Evolutionary conservation across 2,888 invertebrate species (phyloP).

Genomic region (Hydroisotoma schaefferi): DNA sequence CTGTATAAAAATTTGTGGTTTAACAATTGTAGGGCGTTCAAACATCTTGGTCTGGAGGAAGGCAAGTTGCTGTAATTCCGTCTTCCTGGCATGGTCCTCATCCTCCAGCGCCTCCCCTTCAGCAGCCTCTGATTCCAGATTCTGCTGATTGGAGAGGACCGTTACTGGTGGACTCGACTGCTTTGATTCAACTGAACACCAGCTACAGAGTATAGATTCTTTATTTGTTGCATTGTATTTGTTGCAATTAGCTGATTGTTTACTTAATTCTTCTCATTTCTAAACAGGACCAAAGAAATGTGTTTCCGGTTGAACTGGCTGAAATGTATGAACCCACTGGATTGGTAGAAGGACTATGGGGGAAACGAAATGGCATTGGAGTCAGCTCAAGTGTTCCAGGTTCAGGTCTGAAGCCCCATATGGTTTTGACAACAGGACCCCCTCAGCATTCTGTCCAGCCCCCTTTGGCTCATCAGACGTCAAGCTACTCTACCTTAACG

Average conservation of each 20-base stretch:
- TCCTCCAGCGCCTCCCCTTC: slow-evolving; percentile 54
- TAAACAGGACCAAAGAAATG: slow-evolving; percentile 61
- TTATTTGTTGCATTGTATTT: background rate
- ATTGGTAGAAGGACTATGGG: slow-evolving; percentile 47
- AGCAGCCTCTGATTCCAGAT: slow-evolving; percentile 62
- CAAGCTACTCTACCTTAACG: slow-evolving; percentile 41
- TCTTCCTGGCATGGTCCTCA: slow-evolving; percentile 76
- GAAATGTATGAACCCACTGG: slow-evolving; percentile 58
- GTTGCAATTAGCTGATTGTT: too few relatives aligned
- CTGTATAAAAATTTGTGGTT: too few relatives aligned
- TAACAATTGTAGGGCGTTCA: slow-evolving; percentile 59
- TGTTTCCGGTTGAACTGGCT: slow-evolving; percentile 60
- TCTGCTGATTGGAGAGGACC: slow-evolving; percentile 68
- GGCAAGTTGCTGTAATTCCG: slow-evolving; percentile 74
- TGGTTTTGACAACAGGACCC: slow-evolving; percentile 39
- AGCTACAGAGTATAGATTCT: slow-evolving; percentile 19
- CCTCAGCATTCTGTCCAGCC: slow-evolving; percentile 47
- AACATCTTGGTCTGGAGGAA: slow-evolving; percentile 66
- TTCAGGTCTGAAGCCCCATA: slow-evolving; percentile 39
- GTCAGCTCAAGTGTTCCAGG: slow-evolving; percentile 38
- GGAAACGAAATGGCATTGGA: slow-evolving; percentile 52
- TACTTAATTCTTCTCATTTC: background rate
- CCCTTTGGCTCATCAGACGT: slow-evolving; percentile 47
- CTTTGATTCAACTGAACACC: slow-evolving; percentile 63
- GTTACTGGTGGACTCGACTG: slow-evolving; percentile 70